A percentile compares a stretch with the other conserved stretches of the same genome.
phyloP scores from a whole-genome alignment of 2,797 vertebrate species.

The Enteromius anoplus region DNA sequence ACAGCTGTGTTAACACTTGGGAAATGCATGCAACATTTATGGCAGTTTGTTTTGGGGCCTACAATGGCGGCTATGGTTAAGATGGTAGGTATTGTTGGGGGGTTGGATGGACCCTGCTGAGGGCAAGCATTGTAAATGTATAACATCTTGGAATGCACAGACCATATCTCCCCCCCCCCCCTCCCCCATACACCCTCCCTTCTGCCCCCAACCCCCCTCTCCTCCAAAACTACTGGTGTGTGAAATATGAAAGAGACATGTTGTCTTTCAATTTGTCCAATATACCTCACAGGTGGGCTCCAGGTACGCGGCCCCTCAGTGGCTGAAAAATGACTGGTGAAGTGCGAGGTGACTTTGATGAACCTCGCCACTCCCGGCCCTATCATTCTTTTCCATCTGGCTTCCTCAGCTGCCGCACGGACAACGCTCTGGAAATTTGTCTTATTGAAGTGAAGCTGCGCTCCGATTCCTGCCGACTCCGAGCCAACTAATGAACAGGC shows the following conservation, averaged over 20 bases:
- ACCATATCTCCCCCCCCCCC: slow-evolving; percentile 63
- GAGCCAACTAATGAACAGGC: slow-evolving; percentile 61
- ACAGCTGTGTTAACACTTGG: slow-evolving; percentile 34
- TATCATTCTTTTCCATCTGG: slow-evolving; percentile 99
- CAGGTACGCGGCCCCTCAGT: slow-evolving; percentile 93
- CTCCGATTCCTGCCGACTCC: slow-evolving; percentile 78
- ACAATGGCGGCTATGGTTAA: slow-evolving; percentile 41
- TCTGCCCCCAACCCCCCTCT: slow-evolving; percentile 66
- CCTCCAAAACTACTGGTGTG: slow-evolving; percentile 84
- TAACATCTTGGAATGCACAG: slow-evolving; percentile 64
- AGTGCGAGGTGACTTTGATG: slow-evolving; percentile 95
- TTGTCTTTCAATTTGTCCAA: slow-evolving; percentile 92
- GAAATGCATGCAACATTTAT: slow-evolving; percentile 57
- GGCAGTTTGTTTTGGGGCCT: slow-evolving; percentile 50
- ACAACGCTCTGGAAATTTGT: slow-evolving; percentile 87
- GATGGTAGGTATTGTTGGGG: slow-evolving; percentile 9
- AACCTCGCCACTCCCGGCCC: slow-evolving; percentile 85
- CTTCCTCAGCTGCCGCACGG: slow-evolving; percentile 84
- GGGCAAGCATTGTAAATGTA: slow-evolving; percentile 65
- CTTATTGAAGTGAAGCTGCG: slow-evolving; percentile 91
- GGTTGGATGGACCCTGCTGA: slow-evolving; percentile 52
- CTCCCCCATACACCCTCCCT: slow-evolving; percentile 47
- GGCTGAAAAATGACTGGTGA: slow-evolving; percentile 96
- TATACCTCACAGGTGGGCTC: slow-evolving; percentile 93
- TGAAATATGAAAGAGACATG: slow-evolving; percentile 98